phyloP scores from a whole-genome alignment of 23 tunicate species.

The Ciona savignyi region DNA sequence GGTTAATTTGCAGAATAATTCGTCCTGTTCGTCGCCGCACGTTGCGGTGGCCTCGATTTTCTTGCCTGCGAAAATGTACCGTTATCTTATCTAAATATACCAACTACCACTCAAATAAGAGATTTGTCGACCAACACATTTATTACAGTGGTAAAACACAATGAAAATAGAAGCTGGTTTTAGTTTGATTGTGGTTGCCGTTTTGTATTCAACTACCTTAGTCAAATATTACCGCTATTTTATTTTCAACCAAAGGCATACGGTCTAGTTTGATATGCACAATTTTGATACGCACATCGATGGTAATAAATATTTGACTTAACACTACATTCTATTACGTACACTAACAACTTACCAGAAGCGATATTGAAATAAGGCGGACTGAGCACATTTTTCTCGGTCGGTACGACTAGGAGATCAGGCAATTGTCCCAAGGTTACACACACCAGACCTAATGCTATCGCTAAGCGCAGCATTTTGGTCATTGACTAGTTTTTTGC shows the following conservation, averaged over 20 bases:
- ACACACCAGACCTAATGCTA: constrained; percentile 22
- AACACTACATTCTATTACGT: no score
- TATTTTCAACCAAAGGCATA: no score
- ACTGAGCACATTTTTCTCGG: constrained; percentile 56
- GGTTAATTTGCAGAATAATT: constrained; percentile 90
- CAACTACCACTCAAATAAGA: background rate
- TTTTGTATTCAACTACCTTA: no score
- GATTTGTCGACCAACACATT: no score
- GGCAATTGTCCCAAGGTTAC: constrained; percentile 8
- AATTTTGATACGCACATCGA: no score
- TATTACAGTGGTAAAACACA: no score
- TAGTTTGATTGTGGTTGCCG: no score
- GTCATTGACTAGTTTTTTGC: no score
- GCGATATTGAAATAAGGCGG: constrained; percentile 95
- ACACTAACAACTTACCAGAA: constrained; percentile 44
- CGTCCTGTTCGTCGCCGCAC: constrained; percentile 70
- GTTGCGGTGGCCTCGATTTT: constrained; percentile 88
- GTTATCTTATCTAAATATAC: background rate
- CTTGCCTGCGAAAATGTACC: constrained; percentile 46
- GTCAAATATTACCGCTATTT: no score
- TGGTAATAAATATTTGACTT: no score
- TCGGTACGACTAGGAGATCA: background rate
- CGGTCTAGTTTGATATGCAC: no score
- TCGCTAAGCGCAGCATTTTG: constrained; percentile 30
- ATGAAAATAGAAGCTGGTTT: no score